Conservation (phyloP, 2,888 invertebrate species). For the Linnaemya vulpina region DNA sequence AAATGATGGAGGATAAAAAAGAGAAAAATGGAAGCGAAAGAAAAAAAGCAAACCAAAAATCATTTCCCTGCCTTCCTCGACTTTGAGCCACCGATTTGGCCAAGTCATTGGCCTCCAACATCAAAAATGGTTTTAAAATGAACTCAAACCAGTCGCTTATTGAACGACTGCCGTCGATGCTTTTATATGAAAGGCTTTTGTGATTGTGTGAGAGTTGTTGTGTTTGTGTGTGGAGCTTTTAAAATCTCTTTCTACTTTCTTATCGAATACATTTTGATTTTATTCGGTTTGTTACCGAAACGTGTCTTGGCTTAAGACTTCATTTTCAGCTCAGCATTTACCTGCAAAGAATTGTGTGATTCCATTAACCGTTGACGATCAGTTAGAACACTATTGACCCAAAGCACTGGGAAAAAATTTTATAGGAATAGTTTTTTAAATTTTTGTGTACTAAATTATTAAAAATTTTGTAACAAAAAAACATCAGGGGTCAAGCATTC, state of each 20-base stretch:
- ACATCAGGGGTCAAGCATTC: too few relatives aligned
- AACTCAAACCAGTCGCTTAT: slow-evolving; percentile 10
- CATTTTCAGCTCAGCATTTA: slow-evolving; percentile 42
- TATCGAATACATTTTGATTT: slow-evolving; percentile 14
- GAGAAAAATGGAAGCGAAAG: background rate
- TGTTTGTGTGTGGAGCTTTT: slow-evolving; percentile 4
- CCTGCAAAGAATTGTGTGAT: slow-evolving; percentile 14
- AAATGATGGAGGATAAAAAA: slow-evolving; percentile 12
- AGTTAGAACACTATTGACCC: too few relatives aligned
- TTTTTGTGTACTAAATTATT: too few relatives aligned
- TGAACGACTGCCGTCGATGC: slow-evolving; percentile 9
- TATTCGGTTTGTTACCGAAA: slow-evolving; percentile 48
- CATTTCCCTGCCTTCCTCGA: slow-evolving; percentile 42
- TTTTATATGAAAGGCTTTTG: too few relatives aligned
- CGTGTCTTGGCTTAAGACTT: slow-evolving; percentile 56
- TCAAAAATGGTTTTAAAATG: slow-evolving; percentile 50
- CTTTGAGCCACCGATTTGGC: slow-evolving; percentile 52
- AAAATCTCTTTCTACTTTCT: slow-evolving; percentile 4
- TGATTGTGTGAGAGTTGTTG: background rate
- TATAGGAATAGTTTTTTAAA: too few relatives aligned
- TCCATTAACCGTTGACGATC: slow-evolving; percentile 11
- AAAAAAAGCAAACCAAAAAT: slow-evolving; percentile 12
- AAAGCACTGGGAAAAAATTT: too few relatives aligned
- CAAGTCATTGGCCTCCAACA: slow-evolving; percentile 63
- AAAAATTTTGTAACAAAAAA: too few relatives aligned